Percentiles rank a stretch among this genome's conserved stretches.
phyloP scores from a whole-genome alignment of 2,113 vertebrate species.

The Hippocampus guttulatus region DNA sequence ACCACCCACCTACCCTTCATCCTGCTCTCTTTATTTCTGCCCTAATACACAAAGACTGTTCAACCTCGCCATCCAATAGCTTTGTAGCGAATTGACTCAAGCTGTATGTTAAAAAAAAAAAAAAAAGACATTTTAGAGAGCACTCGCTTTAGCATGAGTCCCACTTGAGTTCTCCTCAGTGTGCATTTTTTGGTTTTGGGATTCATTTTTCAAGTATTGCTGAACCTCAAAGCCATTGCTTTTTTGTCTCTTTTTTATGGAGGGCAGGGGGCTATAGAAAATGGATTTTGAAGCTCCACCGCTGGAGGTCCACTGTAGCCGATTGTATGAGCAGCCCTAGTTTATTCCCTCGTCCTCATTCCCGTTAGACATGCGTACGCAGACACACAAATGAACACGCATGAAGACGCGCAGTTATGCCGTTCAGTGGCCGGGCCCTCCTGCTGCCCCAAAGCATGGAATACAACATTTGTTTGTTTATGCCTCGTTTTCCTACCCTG shows the following conservation, averaged over 20 bases:
- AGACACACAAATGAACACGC: constrained; percentile 18
- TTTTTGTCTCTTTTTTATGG: constrained; percentile 3
- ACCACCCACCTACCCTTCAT: constrained; percentile 52
- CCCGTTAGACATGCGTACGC: constrained; percentile 26
- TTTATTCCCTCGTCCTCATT: constrained; percentile 39
- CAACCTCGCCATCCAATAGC: constrained; percentile 4
- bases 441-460: constrained; percentile 66
- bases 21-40: not conserved
- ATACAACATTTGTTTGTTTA: constrained; percentile 75
- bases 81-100: not conserved
- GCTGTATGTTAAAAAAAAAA: not conserved
- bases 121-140: constrained; percentile 13
- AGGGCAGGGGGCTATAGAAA: constrained; percentile 16
- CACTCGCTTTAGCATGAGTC: constrained; percentile 10
- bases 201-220: constrained; percentile 36
- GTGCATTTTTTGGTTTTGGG: constrained; percentile 18
- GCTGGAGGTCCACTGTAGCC: constrained; percentile 49
- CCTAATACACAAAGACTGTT: constrained; percentile 11
- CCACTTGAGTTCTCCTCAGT: constrained; percentile 34
- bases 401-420: constrained; percentile 23
- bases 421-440: constrained; percentile 58
- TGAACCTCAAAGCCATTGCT: constrained; percentile 24
- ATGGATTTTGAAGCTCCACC: constrained; percentile 30
- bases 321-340: constrained; percentile 42
- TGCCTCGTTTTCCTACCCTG: constrained; percentile 70